phyloP scores from a whole-genome alignment of 2,113 vertebrate genomes.

The human region DNA sequence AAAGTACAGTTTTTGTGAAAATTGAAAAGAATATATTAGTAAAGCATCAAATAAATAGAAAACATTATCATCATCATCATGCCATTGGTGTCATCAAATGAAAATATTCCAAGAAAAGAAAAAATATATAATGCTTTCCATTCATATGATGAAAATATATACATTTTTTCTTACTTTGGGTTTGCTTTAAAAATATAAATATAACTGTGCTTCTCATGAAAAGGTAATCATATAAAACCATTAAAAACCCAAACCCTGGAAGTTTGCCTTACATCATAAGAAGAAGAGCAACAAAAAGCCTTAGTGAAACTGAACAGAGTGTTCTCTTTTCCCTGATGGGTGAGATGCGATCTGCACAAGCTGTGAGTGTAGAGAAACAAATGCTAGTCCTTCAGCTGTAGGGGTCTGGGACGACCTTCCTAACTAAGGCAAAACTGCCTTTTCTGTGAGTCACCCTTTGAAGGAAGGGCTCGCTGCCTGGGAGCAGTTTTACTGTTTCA shows the following conservation, averaged over 20 bases:
- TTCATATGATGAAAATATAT: not conserved
- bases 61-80: not conserved
- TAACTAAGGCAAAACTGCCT: not conserved
- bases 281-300: not conserved
- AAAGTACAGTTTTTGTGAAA: not conserved
- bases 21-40: not conserved
- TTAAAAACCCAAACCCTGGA: not conserved
- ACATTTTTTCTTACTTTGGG: not conserved
- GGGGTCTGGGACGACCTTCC: not conserved
- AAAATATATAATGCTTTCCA: not conserved
- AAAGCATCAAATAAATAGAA: not conserved
- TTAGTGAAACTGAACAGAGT: not conserved
- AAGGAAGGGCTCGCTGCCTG: not conserved
- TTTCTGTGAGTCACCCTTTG: not conserved
- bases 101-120: not conserved
- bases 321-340: not conserved
- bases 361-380: not conserved
- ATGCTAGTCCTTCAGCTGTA: not conserved
- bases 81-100: fast-evolving
- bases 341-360: not conserved
- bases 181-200: not conserved
- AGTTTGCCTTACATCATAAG: not conserved
- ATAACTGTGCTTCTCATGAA: not conserved
- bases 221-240: not conserved
- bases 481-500: not conserved